Evolutionary conservation across 2,888 invertebrate genomes (phyloP).

Genomic region (Apodemia duryi): DNA sequence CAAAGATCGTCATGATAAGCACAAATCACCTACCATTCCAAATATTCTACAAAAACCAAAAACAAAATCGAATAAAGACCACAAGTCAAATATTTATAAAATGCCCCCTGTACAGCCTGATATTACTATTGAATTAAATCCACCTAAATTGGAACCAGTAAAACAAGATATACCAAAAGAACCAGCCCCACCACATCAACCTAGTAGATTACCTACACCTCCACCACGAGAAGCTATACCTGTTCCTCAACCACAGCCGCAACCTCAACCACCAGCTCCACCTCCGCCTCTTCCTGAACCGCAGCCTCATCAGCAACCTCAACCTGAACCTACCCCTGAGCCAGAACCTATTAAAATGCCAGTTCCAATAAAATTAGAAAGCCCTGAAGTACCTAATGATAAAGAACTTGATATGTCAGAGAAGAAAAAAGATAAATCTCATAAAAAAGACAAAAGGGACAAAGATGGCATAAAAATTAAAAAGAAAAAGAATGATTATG

Average conservation of each 20-base stretch:
- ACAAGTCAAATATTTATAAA: constrained; percentile 65
- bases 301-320: constrained; percentile 28
- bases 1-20: constrained; percentile 66
- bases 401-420: constrained; percentile 61
- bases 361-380: constrained; percentile 42
- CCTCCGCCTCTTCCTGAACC: constrained; percentile 20
- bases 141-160: constrained; percentile 57
- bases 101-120: constrained; percentile 76
- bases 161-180: constrained; percentile 45
- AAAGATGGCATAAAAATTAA: constrained; percentile 80
- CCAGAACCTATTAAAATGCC: constrained; percentile 36
- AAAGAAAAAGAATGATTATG: no score
- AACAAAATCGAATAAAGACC: constrained; percentile 66
- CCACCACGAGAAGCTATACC: constrained; percentile 27
- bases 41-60: constrained; percentile 69
- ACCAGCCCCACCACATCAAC: constrained; percentile 33
- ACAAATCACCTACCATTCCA: constrained; percentile 73
- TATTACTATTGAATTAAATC: constrained; percentile 80
- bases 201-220: constrained; percentile 40
- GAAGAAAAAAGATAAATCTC: constrained; percentile 79
- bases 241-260: constrained; percentile 35
- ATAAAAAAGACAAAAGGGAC: constrained; percentile 83
- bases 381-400: constrained; percentile 46
- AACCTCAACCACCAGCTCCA: constrained; percentile 21
- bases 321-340: constrained; percentile 36